A percentile compares a stretch with the other conserved stretches of the same genome.
Evolutionary conservation across 2,888 invertebrate species (phyloP).

Genomic region (Drosophila subquinaria): DNA sequence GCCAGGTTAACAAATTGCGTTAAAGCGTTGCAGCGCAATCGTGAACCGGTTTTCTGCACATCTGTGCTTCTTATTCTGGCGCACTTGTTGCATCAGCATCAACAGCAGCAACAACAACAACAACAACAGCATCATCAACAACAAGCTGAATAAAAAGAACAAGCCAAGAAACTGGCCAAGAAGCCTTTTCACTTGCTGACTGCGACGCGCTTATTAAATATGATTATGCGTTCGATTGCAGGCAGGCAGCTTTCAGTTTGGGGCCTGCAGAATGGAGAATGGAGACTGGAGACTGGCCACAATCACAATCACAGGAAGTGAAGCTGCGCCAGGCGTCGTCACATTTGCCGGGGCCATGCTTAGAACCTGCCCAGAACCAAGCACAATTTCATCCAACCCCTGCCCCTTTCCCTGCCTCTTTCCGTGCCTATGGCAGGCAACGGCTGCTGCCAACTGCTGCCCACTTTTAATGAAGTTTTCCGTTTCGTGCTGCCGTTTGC

Average conservation of each 20-base stretch:
- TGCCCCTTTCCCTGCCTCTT: neutral
- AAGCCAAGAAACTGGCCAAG: constrained; percentile 30
- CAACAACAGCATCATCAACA: constrained; percentile 26
- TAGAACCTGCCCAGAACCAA: constrained; percentile 41
- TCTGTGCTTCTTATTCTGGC: constrained; percentile 76
- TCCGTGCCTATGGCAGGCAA: constrained; percentile 28
- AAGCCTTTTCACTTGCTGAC: constrained; percentile 55
- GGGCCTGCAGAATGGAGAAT: constrained; percentile 6
- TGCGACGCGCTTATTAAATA: constrained; percentile 76
- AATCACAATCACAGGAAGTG: constrained; percentile 65
- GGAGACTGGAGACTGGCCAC: constrained; percentile 26
- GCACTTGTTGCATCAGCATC: constrained; percentile 78
- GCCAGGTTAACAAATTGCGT: constrained; percentile 83
- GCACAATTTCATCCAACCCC: constrained; percentile 14
- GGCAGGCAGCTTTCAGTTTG: constrained; percentile 46
- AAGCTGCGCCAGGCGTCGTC: constrained; percentile 73
- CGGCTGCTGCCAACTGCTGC: constrained; percentile 67
- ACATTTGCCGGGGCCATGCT: constrained; percentile 67
- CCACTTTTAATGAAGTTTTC: constrained; percentile 80
- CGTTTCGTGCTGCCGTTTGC: constrained; percentile 66
- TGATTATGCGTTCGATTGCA: constrained; percentile 78
- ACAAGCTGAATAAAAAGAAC: neutral
- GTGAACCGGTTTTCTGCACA: constrained; percentile 76
- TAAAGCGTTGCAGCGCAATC: constrained; percentile 60
- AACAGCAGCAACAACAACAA: constrained; percentile 21